These are phyloP conservation scores for Ctenodactylus gundi DNA, from an alignment of 2,113 vertebrate genomes.

Conservation along the genomic window DNA sequence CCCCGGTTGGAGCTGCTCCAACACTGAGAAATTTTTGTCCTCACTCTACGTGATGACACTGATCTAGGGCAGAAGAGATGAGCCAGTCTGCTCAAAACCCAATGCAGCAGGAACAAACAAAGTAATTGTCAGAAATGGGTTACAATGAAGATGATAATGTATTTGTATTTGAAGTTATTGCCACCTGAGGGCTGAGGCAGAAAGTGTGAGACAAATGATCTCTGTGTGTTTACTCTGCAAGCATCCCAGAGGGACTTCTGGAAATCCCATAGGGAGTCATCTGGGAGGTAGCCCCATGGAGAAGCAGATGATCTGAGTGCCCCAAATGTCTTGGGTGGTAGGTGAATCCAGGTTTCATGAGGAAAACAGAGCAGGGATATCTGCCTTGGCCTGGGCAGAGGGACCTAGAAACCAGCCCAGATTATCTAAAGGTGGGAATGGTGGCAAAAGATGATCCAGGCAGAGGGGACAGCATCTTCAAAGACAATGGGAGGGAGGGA, in stretches of 20 bases:
- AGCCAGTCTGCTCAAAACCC: background rate
- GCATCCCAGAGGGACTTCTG: rapidly evolving
- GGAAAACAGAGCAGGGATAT: background rate
- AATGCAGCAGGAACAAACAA: background rate
- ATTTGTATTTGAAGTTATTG: background rate
- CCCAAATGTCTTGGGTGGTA: rapidly evolving
- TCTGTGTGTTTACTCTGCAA: background rate
- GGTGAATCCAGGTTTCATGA: background rate
- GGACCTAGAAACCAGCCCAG: background rate
- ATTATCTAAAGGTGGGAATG: background rate
- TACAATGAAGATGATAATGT: too few species aligned
- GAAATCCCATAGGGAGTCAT: background rate
- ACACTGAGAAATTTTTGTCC: background rate
- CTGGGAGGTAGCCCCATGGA: background rate
- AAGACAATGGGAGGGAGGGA: background rate
- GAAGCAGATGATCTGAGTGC: background rate
- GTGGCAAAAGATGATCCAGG: background rate
- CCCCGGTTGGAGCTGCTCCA: background rate
- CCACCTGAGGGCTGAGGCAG: background rate
- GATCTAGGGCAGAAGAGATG: too few species aligned
- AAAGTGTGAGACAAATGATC: background rate
- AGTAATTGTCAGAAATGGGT: background rate
- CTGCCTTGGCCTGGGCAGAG: background rate
- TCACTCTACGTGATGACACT: background rate
- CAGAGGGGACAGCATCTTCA: background rate